Base-by-base conservation (phyloP, 2,797 vertebrate species). In the Capromys pilorides region DNA sequence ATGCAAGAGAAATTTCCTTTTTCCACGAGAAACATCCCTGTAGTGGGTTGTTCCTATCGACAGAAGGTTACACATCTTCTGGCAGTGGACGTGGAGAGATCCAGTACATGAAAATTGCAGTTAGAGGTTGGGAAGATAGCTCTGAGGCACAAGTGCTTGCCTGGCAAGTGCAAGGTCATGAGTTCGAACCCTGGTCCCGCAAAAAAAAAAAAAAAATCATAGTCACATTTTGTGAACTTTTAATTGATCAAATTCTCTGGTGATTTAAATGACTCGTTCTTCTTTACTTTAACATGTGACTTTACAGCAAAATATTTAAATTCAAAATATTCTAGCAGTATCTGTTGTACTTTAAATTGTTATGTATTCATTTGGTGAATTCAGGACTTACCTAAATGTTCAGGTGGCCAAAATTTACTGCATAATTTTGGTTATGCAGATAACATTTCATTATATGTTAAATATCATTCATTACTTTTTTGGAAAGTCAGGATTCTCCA, bases 11-110 rank as follows among this genome's bases (percentile, higher is more conserved):
- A 97, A 95, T 28, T 94, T 95, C 97, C 97, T 97, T 97, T 97
- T 97, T 97, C 97, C 97, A 97, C 95, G 96, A 96, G 97, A 97
- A 97, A 97, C 97, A 94, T 95, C 95, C 96, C 97, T 97, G 95
- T 12, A 73, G 97, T 97, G 97, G 96, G 94, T 96, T 97, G 97
- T 97, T 97, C 96, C 96, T 97, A 97, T 97, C 96, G 97, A 97
- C 97, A 97, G 75, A 84, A 97, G 97, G 97, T 84, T 91, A 97
- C 96, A 97, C 9, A 22, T 89, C 94, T 94, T 62, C 66, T 95
- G 83, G 21, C 10, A 24, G 62, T 6, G 19, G 0, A 5, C 10
- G 26, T 64, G 57, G 33, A 64, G 24, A 85, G n/a, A 92, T 61
- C 31, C 51, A 12, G 0, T 45, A 31, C 86, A 19, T 80, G 18